A percentile compares a stretch with the other conserved stretches of the same genome.
These are phyloP conservation scores for Tolypeutes matacus DNA, from an alignment of 2,797 vertebrate genomes.

Conservation along the genomic window DNA sequence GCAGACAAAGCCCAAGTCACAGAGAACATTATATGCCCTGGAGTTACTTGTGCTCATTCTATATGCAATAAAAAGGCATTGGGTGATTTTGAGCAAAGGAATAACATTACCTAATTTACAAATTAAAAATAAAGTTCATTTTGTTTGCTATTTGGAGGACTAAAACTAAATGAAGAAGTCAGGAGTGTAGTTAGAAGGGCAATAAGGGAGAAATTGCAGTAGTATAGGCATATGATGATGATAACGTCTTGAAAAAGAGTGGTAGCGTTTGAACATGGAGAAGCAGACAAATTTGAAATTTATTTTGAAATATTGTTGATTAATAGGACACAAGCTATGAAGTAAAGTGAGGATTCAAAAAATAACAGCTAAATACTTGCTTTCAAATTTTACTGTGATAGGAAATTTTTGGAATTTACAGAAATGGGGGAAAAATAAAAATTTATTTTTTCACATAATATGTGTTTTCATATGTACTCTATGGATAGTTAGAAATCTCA, in stretches of 20 bases:
- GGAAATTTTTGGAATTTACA: neutral
- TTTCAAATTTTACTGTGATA: neutral
- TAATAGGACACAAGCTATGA: neutral
- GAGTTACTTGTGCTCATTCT: neutral
- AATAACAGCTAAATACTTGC: neutral
- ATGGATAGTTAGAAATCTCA: neutral
- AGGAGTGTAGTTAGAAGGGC: neutral
- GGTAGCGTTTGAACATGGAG: neutral
- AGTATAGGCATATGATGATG: neutral
- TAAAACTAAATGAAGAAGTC: neutral
- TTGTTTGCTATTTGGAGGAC: neutral
- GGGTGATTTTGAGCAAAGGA: neutral
- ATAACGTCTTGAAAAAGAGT: neutral
- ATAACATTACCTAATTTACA: neutral
- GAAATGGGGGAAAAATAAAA: neutral
- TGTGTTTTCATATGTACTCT: neutral
- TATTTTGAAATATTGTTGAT: constrained; percentile 6
- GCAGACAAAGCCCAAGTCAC: neutral
- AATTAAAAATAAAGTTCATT: neutral
- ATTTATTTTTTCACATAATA: neutral
- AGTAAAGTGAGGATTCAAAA: constrained; percentile 5
- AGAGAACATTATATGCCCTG: neutral
- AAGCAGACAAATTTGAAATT: neutral
- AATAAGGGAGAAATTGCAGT: neutral
- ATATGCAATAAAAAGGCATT: neutral